Base-by-base conservation (phyloP, 2,888 invertebrate species). In the Aelia acuminata region DNA sequence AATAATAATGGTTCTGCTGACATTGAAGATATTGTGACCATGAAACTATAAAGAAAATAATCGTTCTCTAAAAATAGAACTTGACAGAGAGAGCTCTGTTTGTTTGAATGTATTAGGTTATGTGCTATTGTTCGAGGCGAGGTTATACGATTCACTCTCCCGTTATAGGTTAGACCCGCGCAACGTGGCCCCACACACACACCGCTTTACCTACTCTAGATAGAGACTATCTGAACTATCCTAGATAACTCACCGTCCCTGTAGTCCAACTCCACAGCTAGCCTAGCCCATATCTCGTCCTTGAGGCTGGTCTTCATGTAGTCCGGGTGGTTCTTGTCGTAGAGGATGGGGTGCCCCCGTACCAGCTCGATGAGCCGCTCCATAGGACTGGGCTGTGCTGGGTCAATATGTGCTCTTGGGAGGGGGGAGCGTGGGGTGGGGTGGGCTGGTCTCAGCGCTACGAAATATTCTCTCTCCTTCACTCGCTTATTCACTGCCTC, bases 241-340 rank as follows among this genome's bases (percentile, higher is more conserved):
- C 26, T 26, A 26, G 10, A 13, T 3, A 13, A 80, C 80, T 80
- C n/a, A 80, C 80, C 80, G n/a, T 80, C 80, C 43, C 80, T 80
- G 80, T 43, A 80, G 80, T 80, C 80, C 43, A 80, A 47, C n/a
- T 80, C 80, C 3, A 43, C 43, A 4, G 80, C 80, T 1, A 80
- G 80, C 80, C 43, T 80, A 11, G 80, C 80, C 80, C 80, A 80
- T 80, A 80, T 80, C 80, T 47, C 43, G 80, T 80, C 80, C 80
- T 80, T 80, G 80, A 80, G 43, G n/a, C n/a, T 43, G 43, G 43
- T 80, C 80, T 80, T 80, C 43, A 80, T 47, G 43, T 80, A 80
- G 80, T 80, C 80, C n/a, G 5, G 80, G 43, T 80, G 80, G 80
- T n/a, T 43, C 80, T 80, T 80, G 43, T 80, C 43, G 80, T 80